These are phyloP conservation scores for Cynopterus sphinx DNA, from an alignment of 2,797 vertebrate genomes.

Conservation along the genomic window DNA sequence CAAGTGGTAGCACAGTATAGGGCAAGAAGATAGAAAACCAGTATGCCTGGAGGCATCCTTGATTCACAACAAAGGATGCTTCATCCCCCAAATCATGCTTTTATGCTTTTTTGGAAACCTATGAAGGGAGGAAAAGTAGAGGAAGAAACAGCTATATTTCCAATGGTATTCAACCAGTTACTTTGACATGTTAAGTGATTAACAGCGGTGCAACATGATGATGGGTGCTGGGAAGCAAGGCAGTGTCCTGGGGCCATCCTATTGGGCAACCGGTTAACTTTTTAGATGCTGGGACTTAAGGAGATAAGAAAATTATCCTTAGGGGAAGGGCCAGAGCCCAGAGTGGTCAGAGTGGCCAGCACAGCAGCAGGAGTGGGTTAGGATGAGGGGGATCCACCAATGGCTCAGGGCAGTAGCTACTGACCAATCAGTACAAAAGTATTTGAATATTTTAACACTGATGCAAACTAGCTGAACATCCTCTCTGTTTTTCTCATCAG, in stretches of 20 bases:
- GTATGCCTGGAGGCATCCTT: neutral
- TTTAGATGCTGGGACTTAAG: neutral
- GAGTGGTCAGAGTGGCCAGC: neutral
- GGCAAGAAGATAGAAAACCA: neutral
- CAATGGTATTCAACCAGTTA: neutral
- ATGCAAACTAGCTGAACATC: neutral
- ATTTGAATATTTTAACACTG: neutral
- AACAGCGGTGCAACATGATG: neutral
- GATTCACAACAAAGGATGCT: neutral
- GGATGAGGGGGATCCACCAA: rapidly evolving
- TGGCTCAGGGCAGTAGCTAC: neutral
- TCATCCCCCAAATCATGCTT: neutral
- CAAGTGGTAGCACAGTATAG: neutral
- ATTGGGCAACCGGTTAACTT: neutral
- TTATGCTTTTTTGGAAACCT: neutral
- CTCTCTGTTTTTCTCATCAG: neutral
- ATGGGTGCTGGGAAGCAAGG: neutral
- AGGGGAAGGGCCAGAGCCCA: neutral
- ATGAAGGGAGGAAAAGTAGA: neutral
- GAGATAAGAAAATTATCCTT: neutral
- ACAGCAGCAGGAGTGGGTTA: neutral
- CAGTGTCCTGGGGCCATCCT: neutral
- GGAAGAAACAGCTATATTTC: neutral
- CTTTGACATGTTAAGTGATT: neutral
- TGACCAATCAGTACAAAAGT: neutral